These are phyloP conservation scores for Porites cylindrica DNA, from an alignment of 92 coral and sea anemone genomes.

Conservation along the genomic window DNA sequence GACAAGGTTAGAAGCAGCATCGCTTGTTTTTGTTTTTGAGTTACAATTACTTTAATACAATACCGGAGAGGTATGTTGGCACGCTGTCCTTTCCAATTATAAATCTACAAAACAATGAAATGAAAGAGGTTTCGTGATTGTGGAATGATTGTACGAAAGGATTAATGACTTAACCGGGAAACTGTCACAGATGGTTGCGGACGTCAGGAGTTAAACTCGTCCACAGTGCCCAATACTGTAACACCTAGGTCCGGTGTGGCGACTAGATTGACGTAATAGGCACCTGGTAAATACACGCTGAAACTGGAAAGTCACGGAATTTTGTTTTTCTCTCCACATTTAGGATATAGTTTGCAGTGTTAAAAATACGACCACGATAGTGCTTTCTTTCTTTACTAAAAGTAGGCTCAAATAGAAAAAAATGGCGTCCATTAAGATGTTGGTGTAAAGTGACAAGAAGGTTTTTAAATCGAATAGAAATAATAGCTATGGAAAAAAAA, in stretches of 20 bases:
- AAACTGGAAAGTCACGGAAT: slow-evolving; percentile 43
- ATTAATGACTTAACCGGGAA: slow-evolving; percentile 48
- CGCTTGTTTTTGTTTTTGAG: slow-evolving; percentile 9
- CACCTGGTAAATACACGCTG: slow-evolving; percentile 34
- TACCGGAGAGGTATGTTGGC: neutral
- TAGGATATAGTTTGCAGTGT: slow-evolving; percentile 9
- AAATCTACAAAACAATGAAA: neutral
- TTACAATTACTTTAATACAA: neutral
- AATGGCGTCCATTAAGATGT: neutral
- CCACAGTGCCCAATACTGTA: slow-evolving; percentile 33
- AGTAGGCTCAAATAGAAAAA: neutral
- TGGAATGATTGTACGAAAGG: slow-evolving; percentile 13
- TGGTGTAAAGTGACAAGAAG: neutral
- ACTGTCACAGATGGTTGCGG: slow-evolving; percentile 35
- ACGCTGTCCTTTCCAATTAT: neutral
- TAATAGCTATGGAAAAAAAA: neutral
- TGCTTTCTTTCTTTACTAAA: neutral
- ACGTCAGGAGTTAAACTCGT: slow-evolving; percentile 32
- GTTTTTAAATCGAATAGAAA: neutral
- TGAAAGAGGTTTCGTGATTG: slow-evolving; percentile 44
- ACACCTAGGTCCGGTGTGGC: slow-evolving; percentile 56
- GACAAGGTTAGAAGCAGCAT: slow-evolving; percentile 8
- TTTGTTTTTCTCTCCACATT: slow-evolving; percentile 16
- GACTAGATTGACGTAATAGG: slow-evolving; percentile 43
- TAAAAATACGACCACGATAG: neutral